Evolutionary conservation across 2,113 vertebrate genomes (phyloP), one percentile per base, ranked within the genome.

Genomic region (Platichthys flesus): DNA sequence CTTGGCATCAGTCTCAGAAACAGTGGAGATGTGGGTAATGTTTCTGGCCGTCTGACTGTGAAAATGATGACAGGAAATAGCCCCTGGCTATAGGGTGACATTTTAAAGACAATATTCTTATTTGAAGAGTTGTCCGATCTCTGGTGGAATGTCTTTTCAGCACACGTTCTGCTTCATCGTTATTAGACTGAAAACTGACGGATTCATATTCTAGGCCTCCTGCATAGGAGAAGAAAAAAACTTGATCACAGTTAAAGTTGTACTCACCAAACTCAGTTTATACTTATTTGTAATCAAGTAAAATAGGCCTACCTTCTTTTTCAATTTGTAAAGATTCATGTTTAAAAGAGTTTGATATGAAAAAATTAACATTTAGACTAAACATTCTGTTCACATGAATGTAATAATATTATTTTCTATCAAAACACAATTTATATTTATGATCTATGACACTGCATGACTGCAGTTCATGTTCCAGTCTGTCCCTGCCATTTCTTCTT

Each of bases 401-500:
- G 0, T 18, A 9, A 12, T 9, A 54, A 5, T 54, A 23, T 61
- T 14, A 14, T 26, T 18, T 5, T 47, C 2, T 10, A 37, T 77
- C 51, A 14, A 54, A 67, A 8, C 9, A 9, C 0, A 7, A 6
- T 6, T 10, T 42, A 12, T 42, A 1, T 28, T 28, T 42, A 13
- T 12, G 40, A 31, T 31, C 31, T 7, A 31, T 31, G 31, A 31
- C 31, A 31, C 12, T 3, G 9, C 74, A 76, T 4, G 23, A 9
- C 58, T 26, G 47, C 51, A 79, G 74, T 75, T 82, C 26, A 47
- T 76, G 26, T 61, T 74, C 71, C 26, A 23, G 55, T 83, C 31
- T 45, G 0, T 81, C 74, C 76, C 55, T 75, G 68, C 66, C 67
- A 64, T 71, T 82, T 58, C 76, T 47, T 73, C 75, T 56, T 81